Conservation (phyloP, 1,140 invertebrate species). For the Manduca sexta region DNA sequence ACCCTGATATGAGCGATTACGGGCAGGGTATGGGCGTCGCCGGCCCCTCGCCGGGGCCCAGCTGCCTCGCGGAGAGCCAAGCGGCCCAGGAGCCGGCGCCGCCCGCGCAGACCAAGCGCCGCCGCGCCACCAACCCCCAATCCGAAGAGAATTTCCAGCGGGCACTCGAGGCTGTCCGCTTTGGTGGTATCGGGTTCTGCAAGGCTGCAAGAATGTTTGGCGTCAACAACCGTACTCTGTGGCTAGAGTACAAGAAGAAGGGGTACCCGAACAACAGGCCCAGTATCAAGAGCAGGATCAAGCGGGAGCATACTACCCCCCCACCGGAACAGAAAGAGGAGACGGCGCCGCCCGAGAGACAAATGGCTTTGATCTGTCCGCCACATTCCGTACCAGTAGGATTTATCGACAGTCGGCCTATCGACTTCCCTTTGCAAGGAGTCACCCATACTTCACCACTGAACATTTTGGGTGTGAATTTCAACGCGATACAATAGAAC, state of each 20-base stretch:
- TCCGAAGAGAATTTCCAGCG: slow-evolving; percentile 85
- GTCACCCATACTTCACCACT: slow-evolving; percentile 73
- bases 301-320: slow-evolving; percentile 76
- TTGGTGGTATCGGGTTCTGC: slow-evolving; percentile 88
- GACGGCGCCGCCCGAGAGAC: slow-evolving; percentile 51
- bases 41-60: slow-evolving; percentile 41
- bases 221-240: slow-evolving; percentile 87
- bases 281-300: slow-evolving; percentile 81
- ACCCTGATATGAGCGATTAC: slow-evolving; percentile 40
- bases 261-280: slow-evolving; percentile 85
- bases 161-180: slow-evolving; percentile 84
- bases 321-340: slow-evolving; percentile 66
- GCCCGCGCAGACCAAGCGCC: slow-evolving; percentile 25
- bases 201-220: slow-evolving; percentile 87
- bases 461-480: slow-evolving; percentile 82
- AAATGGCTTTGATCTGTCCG: slow-evolving; percentile 56
- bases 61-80: slow-evolving; percentile 26
- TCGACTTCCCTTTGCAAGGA: slow-evolving; percentile 73
- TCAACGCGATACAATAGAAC: slow-evolving; percentile 80
- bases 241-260: slow-evolving; percentile 88
- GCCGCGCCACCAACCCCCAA: slow-evolving; percentile 75
- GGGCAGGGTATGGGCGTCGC: slow-evolving; percentile 34
- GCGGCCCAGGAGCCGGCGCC: slow-evolving; percentile 16
- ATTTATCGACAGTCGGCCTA: slow-evolving; percentile 76
- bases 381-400: slow-evolving; percentile 70